A percentile compares a stretch with the other conserved stretches of the same genome.
These are phyloP conservation scores for Mycetomoellerius zeteki DNA, from an alignment of 1,140 invertebrate genomes.

Conservation along the genomic window DNA sequence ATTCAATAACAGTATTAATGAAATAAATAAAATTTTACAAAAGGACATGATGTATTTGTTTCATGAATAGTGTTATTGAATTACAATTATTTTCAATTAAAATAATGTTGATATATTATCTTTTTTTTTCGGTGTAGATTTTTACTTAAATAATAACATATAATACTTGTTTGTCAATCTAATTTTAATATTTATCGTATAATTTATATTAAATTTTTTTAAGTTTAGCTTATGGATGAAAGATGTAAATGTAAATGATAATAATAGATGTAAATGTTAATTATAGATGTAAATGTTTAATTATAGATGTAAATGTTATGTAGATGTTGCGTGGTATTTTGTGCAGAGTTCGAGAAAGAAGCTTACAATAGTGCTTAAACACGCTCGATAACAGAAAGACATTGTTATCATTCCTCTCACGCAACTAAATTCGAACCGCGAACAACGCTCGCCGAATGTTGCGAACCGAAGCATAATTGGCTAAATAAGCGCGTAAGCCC, in stretches of 20 bases:
- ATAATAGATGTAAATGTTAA: too few relatives aligned
- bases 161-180: background rate
- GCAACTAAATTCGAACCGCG: conserved; percentile 51
- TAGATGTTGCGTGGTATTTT: background rate
- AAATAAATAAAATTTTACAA: too few relatives aligned
- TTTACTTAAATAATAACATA: background rate
- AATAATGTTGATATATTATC: too few relatives aligned
- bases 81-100: too few relatives aligned
- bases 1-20: too few relatives aligned
- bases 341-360: background rate
- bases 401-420: conserved; percentile 33
- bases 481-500: conserved; percentile 62
- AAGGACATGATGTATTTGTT: too few relatives aligned
- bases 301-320: too few relatives aligned
- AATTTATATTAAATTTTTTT: background rate
- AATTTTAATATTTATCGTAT: conserved; percentile 1
- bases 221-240: background rate
- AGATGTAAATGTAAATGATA: too few relatives aligned
- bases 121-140: background rate
- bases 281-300: too few relatives aligned
- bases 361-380: background rate
- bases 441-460: conserved; percentile 53
- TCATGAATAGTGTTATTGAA: too few relatives aligned
- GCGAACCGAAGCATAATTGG: conserved; percentile 54
- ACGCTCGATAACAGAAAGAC: conserved; percentile 35